Evolutionary conservation across 2,888 invertebrate species (phyloP), one percentile per base, ranked within the genome.

Genomic region (Harmothoe impar): DNA sequence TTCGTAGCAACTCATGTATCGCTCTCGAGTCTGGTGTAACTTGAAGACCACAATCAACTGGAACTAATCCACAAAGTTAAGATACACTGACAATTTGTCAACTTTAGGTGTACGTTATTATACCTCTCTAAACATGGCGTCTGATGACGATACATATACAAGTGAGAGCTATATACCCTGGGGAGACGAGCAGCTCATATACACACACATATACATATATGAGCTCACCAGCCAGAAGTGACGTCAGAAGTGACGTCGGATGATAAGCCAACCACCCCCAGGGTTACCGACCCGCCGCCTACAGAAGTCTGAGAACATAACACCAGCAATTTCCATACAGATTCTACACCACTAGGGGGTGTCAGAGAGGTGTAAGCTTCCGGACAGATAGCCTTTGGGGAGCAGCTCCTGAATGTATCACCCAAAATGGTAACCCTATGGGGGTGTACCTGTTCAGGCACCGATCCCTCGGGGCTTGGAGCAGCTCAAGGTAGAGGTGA

Each of bases 321-420:
- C 72, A 29, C 29, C 29, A 15, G 15, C 72, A 72, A 72, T 72
- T 72, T 72, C 72, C 72, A 72, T 72, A 72, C 72, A 72, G 29
- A 72, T 25, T 72, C 72, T 29, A 72, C 23, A 62, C 29, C 29
- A 29, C 72, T 29, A 15, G 1, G 25, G 62, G 23, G 25, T 25
- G 72, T 72, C 29, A 72, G 72, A 3, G 7, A 72, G 15, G 72
- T 72, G 17, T 72, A 72, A 12, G 5, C 29, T 72, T 15, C 31
- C 29, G 17, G 29, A 15, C 72, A 15, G 72, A 72, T 72, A 72
- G 72, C 72, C 25, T 1, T 15, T 0, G n/a, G 23, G n/a, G 62
- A 62, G 12, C 62, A 7, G 20, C 62, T 62, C 62, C 7, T 62
- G n/a, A 62, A 62, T 62, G 62, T n/a, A 15, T 62, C 62, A 62